These are phyloP conservation scores for Dasypolia templi DNA, from an alignment of 2,888 invertebrate genomes.

Conservation along the genomic window DNA sequence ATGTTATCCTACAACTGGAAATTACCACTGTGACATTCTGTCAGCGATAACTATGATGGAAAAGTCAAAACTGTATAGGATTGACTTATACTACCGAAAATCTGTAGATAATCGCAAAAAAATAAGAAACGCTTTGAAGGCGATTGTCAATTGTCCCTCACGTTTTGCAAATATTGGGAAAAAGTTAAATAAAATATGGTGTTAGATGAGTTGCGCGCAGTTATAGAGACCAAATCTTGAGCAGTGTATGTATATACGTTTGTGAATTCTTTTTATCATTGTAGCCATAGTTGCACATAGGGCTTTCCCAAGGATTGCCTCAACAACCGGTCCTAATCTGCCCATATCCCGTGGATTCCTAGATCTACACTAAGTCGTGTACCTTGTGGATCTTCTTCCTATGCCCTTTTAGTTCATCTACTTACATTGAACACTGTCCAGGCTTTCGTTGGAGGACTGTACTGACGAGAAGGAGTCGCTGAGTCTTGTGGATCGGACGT, in stretches of 20 bases:
- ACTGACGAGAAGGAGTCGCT: slow-evolving; percentile 76
- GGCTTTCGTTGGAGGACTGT: slow-evolving; percentile 83
- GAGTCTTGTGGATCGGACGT: slow-evolving; percentile 91
- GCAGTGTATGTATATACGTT: neutral
- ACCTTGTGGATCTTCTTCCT: neutral
- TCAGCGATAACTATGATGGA: too few species aligned
- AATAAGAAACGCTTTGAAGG: neutral
- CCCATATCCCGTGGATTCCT: too few species aligned
- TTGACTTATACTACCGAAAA: neutral
- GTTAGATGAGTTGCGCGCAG: neutral
- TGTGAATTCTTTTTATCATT: neutral
- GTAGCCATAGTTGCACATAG: too few species aligned
- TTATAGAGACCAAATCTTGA: neutral
- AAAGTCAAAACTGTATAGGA: neutral
- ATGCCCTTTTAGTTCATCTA: slow-evolving; percentile 10
- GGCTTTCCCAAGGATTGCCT: neutral
- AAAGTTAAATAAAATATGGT: neutral
- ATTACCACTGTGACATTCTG: neutral
- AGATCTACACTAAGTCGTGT: neutral
- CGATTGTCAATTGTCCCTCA: neutral
- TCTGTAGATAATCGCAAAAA: too few species aligned
- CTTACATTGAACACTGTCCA: slow-evolving; percentile 83
- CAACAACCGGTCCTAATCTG: neutral
- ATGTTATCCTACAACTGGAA: neutral
- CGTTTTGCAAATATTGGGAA: neutral